Evolutionary conservation across 2,888 invertebrate genomes (phyloP).

Genomic region (Caenorhabditis sinica): DNA sequence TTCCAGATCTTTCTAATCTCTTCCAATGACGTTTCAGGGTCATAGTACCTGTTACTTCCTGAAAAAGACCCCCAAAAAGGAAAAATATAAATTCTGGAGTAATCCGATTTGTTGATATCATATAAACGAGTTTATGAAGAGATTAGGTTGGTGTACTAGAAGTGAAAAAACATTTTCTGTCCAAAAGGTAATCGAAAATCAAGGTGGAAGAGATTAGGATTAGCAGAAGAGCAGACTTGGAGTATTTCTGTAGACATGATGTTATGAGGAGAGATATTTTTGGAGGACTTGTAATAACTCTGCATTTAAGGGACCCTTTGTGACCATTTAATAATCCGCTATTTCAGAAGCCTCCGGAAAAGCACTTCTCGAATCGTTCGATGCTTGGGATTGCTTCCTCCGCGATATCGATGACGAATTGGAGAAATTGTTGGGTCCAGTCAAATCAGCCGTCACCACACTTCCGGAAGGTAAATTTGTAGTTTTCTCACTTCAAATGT

Average conservation of each 20-base stretch:
- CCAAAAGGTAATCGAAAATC: constrained; percentile 4
- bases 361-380: constrained; percentile 50
- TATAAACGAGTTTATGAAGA: not conserved
- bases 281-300: no score
- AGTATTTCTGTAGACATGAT: not conserved
- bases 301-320: no score
- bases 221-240: not conserved
- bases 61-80: constrained; percentile 1
- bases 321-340: no score
- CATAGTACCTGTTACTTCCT: not conserved
- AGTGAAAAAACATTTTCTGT: not conserved
- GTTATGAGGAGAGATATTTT: no score
- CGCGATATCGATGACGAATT: constrained; percentile 64
- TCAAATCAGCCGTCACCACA: constrained; percentile 26
- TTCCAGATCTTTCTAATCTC: not conserved
- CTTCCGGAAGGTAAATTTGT: constrained; percentile 34
- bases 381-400: constrained; percentile 61
- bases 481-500: constrained; percentile 5
- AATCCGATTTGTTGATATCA: constrained; percentile 25
- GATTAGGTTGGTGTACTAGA: not conserved
- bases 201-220: not conserved
- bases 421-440: constrained; percentile 63
- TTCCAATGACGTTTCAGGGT: not conserved
- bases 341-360: constrained; percentile 64
- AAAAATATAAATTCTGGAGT: not conserved